phyloP scores from a whole-genome alignment of 2,113 vertebrate genomes.

The Hiodon tergisus region DNA sequence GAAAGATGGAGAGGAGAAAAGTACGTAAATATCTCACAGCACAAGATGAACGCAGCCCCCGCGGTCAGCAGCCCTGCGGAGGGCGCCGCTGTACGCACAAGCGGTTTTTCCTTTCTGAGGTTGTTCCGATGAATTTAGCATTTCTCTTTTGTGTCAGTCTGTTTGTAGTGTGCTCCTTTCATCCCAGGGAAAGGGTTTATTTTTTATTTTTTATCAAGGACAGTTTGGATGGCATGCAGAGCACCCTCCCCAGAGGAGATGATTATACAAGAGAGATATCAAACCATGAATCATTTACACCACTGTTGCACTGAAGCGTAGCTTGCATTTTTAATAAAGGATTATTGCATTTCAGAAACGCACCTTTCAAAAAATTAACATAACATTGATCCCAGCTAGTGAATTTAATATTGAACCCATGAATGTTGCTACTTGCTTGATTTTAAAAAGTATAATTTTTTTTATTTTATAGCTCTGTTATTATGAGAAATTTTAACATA shows the following conservation, averaged over 20 bases:
- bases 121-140: too few relatives aligned
- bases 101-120: too few relatives aligned
- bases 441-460: too few relatives aligned
- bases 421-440: too few relatives aligned
- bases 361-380: slow-evolving; percentile 76
- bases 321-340: slow-evolving; percentile 90
- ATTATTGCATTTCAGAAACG: slow-evolving; percentile 91
- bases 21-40: too few relatives aligned
- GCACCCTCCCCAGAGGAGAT: slow-evolving; percentile 67
- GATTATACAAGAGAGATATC: slow-evolving; percentile 76
- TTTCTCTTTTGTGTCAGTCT: too few relatives aligned
- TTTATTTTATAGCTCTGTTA: too few relatives aligned
- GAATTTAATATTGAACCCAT: background rate
- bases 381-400: slow-evolving; percentile 73
- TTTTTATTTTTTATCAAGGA: slow-evolving; percentile 15
- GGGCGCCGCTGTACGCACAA: too few relatives aligned
- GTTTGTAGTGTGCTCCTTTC: background rate
- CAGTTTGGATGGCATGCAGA: slow-evolving; percentile 45
- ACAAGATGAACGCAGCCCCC: too few relatives aligned
- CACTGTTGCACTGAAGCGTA: slow-evolving; percentile 63
- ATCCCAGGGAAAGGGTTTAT: slow-evolving; percentile 28
- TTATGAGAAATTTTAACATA: too few relatives aligned
- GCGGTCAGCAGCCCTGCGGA: too few relatives aligned
- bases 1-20: too few relatives aligned
- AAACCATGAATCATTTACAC: slow-evolving; percentile 85